Conservation (phyloP, 2,888 invertebrate species). For the Cenopis cana region DNA sequence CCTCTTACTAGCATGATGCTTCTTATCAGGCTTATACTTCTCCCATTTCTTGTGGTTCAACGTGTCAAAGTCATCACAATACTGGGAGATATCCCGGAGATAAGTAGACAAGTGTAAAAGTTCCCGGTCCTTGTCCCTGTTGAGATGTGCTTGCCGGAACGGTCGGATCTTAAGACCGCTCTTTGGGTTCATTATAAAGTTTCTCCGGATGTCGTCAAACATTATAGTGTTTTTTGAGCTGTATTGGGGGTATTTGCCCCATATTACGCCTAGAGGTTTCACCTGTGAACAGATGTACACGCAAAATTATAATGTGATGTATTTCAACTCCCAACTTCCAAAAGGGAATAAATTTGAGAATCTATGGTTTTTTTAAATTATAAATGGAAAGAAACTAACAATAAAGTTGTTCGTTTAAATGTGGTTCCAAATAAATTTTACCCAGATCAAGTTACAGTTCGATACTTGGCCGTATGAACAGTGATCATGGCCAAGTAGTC, state of each 20-base stretch:
- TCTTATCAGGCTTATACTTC: constrained; percentile 86
- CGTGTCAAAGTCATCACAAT: constrained; percentile 92
- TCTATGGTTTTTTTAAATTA: too few species aligned
- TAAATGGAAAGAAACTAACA: too few species aligned
- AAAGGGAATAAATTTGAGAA: too few species aligned
- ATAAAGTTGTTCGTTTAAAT: too few species aligned
- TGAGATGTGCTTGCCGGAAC: constrained; percentile 95
- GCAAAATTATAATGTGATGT: too few species aligned
- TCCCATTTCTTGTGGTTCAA: constrained; percentile 98
- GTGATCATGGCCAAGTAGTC: too few species aligned
- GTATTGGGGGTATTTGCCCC: constrained; percentile 97
- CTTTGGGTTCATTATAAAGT: constrained; percentile 99
- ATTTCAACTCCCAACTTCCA: too few species aligned
- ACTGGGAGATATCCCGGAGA: constrained; percentile 91
- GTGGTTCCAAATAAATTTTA: too few species aligned
- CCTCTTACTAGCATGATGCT: constrained; percentile 72
- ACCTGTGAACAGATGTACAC: constrained; percentile 80
- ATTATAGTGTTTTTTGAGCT: constrained; percentile 97
- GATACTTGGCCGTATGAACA: too few species aligned
- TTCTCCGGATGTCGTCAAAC: constrained; percentile 98
- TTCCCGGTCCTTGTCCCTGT: constrained; percentile 93
- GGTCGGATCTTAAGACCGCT: constrained; percentile 96
- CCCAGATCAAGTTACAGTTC: too few species aligned
- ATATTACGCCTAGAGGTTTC: constrained; percentile 97
- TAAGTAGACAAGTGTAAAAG: constrained; percentile 92